Percentiles rank a stretch among this genome's conserved stretches.
These are phyloP conservation scores for Cephus pygmeus DNA, from an alignment of 2,888 invertebrate genomes.

Conservation along the genomic window DNA sequence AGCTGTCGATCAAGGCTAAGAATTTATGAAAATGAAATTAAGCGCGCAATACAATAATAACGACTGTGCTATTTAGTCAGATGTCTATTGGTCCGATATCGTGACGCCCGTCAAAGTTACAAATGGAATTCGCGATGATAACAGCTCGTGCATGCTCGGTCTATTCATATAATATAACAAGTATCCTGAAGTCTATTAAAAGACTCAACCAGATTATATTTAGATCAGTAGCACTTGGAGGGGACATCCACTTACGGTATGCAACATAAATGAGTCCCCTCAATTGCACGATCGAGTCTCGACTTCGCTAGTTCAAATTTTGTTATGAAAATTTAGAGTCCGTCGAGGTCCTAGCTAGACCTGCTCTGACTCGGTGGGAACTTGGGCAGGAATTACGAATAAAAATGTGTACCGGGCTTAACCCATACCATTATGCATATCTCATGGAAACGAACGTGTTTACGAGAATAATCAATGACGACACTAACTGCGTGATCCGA, in stretches of 20 bases:
- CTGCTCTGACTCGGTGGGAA: too few relatives aligned
- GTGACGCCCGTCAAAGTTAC: not conserved
- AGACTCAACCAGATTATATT: not conserved
- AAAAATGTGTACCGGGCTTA: too few relatives aligned
- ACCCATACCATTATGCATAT: too few relatives aligned
- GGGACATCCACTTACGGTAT: not conserved
- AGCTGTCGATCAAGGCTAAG: conserved; percentile 36
- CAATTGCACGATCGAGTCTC: too few relatives aligned
- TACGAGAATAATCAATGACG: too few relatives aligned
- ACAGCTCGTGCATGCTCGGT: not conserved
- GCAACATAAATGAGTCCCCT: not conserved
- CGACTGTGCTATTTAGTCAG: conserved; percentile 35
- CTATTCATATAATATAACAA: not conserved
- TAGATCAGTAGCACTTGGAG: not conserved
- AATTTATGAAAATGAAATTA: conserved; percentile 6
- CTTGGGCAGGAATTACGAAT: too few relatives aligned
- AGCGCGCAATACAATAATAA: not conserved
- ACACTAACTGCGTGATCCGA: too few relatives aligned
- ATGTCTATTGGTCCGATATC: conserved; percentile 25
- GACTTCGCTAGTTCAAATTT: too few relatives aligned
- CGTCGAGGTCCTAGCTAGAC: too few relatives aligned
- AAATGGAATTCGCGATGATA: not conserved
- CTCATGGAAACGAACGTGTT: not conserved
- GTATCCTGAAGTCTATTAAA: not conserved
- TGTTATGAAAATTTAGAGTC: too few relatives aligned